These are phyloP conservation scores for Burhinus bistriatus DNA, from an alignment of 2,113 vertebrate genomes.

Conservation along the genomic window DNA sequence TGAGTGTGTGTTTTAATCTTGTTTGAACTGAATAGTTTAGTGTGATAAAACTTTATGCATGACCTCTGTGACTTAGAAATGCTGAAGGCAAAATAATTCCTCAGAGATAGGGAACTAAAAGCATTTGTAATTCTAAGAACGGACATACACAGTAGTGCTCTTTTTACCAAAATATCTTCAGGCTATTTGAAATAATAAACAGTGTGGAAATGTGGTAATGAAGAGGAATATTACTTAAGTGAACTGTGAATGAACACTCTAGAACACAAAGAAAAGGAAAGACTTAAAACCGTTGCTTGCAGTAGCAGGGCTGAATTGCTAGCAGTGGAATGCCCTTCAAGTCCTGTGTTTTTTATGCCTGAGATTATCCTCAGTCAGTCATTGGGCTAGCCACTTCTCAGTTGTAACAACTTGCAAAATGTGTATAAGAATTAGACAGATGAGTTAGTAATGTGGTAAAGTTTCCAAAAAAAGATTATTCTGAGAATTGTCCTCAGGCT, in stretches of 20 bases:
- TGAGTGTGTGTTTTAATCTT: neutral
- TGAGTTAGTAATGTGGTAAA: neutral
- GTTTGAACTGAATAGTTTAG: neutral
- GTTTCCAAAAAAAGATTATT: neutral
- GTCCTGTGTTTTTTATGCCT: neutral
- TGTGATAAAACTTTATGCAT: neutral
- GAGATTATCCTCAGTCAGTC: neutral
- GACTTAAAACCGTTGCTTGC: neutral
- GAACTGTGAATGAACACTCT: neutral
- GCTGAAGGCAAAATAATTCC: neutral
- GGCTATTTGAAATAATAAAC: neutral
- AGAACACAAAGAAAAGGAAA: neutral
- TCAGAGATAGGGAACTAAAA: neutral
- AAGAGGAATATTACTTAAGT: neutral
- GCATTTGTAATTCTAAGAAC: neutral
- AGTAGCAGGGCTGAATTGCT: neutral
- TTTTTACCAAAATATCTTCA: neutral
- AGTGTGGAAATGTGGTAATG: neutral
- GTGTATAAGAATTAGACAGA: neutral
- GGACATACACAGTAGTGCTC: neutral
- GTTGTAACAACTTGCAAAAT: neutral
- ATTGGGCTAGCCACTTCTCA: neutral
- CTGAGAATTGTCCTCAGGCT: neutral
- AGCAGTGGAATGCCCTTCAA: neutral
- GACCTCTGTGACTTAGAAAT: neutral